Percentiles rank a stretch among this genome's conserved stretches.
These are phyloP conservation scores for Archips xylosteana DNA, from an alignment of 2,888 invertebrate species.

Conservation along the genomic window DNA sequence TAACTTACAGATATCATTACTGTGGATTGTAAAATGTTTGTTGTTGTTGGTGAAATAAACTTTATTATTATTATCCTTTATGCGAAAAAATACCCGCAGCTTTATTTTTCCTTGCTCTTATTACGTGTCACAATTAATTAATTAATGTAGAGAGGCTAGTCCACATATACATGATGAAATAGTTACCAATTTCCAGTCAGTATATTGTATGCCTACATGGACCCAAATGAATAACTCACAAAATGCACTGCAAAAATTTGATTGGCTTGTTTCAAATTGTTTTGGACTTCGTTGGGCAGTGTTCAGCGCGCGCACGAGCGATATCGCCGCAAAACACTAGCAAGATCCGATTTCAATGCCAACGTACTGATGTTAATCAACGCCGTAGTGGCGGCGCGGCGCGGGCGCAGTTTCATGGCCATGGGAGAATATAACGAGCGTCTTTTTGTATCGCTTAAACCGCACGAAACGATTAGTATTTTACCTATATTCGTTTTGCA, in stretches of 20 bases:
- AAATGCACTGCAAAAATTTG: not conserved
- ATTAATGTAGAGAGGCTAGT: no score
- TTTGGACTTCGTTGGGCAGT: not conserved
- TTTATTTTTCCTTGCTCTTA: no score
- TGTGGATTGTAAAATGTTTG: no score
- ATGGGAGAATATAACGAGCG: not conserved
- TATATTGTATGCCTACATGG: not conserved
- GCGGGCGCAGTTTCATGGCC: not conserved
- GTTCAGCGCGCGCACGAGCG: not conserved
- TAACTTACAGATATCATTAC: no score
- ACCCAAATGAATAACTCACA: not conserved
- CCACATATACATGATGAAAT: no score
- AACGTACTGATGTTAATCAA: not conserved
- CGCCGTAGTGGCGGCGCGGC: not conserved
- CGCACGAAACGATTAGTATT: not conserved
- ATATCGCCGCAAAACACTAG: not conserved
- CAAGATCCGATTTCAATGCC: not conserved
- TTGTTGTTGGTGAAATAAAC: no score
- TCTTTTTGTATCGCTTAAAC: not conserved
- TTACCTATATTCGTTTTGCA: not conserved
- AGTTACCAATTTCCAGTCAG: no score
- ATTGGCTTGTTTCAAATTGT: no score
- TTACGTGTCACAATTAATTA: no score
- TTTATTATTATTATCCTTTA: no score
- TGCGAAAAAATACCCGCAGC: no score